phyloP scores from a whole-genome alignment of 2,888 invertebrate genomes.

The Conus canariensis region DNA sequence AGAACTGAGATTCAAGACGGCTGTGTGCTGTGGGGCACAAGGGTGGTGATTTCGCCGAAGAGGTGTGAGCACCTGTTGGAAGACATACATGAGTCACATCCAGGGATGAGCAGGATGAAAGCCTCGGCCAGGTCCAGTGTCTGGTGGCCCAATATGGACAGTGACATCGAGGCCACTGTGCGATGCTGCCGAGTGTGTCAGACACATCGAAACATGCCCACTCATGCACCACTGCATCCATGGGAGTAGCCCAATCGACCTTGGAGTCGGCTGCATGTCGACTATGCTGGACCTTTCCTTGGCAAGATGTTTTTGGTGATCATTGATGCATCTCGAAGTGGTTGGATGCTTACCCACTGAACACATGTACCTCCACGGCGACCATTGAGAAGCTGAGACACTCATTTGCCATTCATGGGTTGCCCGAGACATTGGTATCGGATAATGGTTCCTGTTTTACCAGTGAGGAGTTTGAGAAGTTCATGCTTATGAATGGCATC shows the following conservation, averaged over 20 bases:
- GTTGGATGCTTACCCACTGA: neutral
- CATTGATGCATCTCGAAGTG: neutral
- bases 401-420: neutral
- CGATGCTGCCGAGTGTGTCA: constrained; percentile 46
- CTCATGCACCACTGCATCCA: constrained; percentile 57
- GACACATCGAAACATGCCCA: constrained; percentile 47
- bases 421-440: too few relatives aligned
- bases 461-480: too few relatives aligned
- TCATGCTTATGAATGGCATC: too few relatives aligned
- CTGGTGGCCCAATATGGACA: constrained; percentile 33
- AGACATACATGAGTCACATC: constrained; percentile 45
- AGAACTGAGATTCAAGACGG: too few relatives aligned
- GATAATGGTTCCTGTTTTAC: too few relatives aligned
- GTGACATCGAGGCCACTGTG: constrained; percentile 27
- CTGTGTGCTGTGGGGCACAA: constrained; percentile 41
- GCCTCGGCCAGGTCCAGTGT: neutral
- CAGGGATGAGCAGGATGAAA: constrained; percentile 49
- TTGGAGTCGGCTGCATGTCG: too few relatives aligned
- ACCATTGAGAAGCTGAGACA: neutral
- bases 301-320: neutral
- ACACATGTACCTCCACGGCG: neutral
- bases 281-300: constrained; percentile 49
- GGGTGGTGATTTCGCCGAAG: constrained; percentile 37
- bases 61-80: constrained; percentile 21
- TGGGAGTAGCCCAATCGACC: constrained; percentile 61